Evolutionary conservation across 2,888 invertebrate genomes (phyloP).

Genomic region (Leucozona laternaria): DNA sequence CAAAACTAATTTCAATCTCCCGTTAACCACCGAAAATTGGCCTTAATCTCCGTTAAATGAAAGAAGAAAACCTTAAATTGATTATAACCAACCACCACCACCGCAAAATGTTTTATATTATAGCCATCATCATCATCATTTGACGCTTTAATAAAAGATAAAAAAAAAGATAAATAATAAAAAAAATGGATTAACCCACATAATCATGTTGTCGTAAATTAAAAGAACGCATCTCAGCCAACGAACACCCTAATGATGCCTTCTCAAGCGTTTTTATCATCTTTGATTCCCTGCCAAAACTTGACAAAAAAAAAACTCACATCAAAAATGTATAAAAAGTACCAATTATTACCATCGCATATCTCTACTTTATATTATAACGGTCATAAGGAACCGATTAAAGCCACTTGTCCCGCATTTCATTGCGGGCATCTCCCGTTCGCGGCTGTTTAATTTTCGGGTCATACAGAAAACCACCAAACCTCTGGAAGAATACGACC

Average conservation of each 20-base stretch:
- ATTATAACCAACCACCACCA: slow-evolving; percentile 49
- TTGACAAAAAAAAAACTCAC: slow-evolving; percentile 24
- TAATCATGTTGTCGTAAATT: slow-evolving; percentile 48
- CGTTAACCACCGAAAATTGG: slow-evolving; percentile 68
- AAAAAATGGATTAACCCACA: slow-evolving; percentile 67
- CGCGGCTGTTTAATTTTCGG: slow-evolving; percentile 49
- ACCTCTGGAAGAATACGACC: not conserved
- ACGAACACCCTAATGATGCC: not conserved
- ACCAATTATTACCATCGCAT: slow-evolving; percentile 58
- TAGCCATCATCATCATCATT: slow-evolving; percentile 49
- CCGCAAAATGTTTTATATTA: slow-evolving; percentile 47
- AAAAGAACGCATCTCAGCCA: slow-evolving; percentile 18
- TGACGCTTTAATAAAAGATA: slow-evolving; percentile 41
- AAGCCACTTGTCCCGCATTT: slow-evolving; percentile 73
- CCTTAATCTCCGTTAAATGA: slow-evolving; percentile 62
- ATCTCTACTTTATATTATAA: slow-evolving; percentile 67
- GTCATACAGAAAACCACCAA: slow-evolving; percentile 45
- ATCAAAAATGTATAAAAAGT: slow-evolving; percentile 50
- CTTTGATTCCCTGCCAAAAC: slow-evolving; percentile 5
- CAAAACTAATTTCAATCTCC: slow-evolving; percentile 55
- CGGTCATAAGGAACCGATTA: slow-evolving; percentile 74
- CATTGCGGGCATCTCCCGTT: slow-evolving; percentile 59
- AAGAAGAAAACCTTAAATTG: slow-evolving; percentile 22
- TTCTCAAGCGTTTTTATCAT: slow-evolving; percentile 41
- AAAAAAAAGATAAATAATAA: not conserved